phyloP scores from a whole-genome alignment of 2,888 invertebrate genomes.

The Pelosia muscerda region DNA sequence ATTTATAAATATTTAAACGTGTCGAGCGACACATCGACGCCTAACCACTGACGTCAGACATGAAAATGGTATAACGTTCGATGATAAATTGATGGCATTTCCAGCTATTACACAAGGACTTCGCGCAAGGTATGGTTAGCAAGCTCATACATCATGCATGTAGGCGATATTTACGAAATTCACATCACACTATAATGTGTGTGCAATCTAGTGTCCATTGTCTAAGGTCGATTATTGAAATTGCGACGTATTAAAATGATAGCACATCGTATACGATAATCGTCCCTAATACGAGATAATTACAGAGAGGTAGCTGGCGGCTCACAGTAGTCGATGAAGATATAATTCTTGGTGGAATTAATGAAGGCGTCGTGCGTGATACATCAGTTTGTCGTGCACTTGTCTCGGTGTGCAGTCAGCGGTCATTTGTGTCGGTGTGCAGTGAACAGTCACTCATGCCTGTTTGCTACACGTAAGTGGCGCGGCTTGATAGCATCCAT shows the following conservation, averaged over 20 bases:
- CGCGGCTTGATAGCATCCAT: constrained; percentile 46
- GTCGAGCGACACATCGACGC: constrained; percentile 26
- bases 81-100: constrained; percentile 63
- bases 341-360: constrained; percentile 77
- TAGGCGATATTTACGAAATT: constrained; percentile 66
- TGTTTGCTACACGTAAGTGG: constrained; percentile 35
- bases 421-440: constrained; percentile 29
- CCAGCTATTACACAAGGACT: constrained; percentile 54
- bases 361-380: constrained; percentile 69
- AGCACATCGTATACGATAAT: constrained; percentile 73
- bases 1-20: constrained; percentile 46
- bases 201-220: constrained; percentile 70
- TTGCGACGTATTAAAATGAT: constrained; percentile 77
- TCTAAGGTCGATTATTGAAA: constrained; percentile 77
- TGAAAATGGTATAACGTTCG: constrained; percentile 45
- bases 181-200: constrained; percentile 55
- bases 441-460: constrained; percentile 34
- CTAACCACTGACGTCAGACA: constrained; percentile 21
- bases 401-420: constrained; percentile 29
- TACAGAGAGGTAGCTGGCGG: constrained; percentile 68
- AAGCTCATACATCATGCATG: constrained; percentile 63
- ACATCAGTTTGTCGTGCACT: constrained; percentile 60
- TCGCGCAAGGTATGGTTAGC: constrained; percentile 55
- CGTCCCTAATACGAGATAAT: constrained; percentile 78
- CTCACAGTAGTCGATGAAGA: constrained; percentile 74